Evolutionary conservation across 2,888 invertebrate genomes (phyloP).

Genomic region (Microctonus hyperodae): DNA sequence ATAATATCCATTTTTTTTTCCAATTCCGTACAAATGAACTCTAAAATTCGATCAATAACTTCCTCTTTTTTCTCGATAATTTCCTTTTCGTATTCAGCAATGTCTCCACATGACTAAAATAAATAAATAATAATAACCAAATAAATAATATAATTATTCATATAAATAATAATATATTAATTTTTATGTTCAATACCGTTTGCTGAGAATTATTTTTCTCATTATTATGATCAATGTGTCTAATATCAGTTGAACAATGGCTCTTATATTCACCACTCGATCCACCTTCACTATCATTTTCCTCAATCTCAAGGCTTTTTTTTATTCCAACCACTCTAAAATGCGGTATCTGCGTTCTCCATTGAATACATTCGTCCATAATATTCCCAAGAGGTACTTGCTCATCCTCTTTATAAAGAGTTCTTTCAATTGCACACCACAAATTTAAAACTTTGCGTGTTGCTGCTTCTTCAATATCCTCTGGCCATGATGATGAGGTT

Average conservation of each 20-base stretch:
- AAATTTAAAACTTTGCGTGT: slow-evolving; percentile 51
- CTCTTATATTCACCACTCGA: neutral
- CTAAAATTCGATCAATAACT: slow-evolving; percentile 51
- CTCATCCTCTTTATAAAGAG: slow-evolving; percentile 51
- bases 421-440: slow-evolving; percentile 54
- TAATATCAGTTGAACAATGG: neutral
- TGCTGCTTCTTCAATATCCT: slow-evolving; percentile 51
- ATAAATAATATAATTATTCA: neutral
- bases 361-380: slow-evolving; percentile 56
- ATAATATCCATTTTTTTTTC: slow-evolving; percentile 37
- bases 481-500: slow-evolving; percentile 51
- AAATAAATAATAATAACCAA: neutral
- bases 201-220: neutral
- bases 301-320: slow-evolving; percentile 20
- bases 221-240: neutral
- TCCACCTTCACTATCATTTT: slow-evolving; percentile 28
- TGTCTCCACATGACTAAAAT: neutral
- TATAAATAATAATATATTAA: neutral
- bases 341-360: slow-evolving; percentile 56
- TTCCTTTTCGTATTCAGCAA: neutral
- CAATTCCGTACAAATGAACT: slow-evolving; percentile 50
- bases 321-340: slow-evolving; percentile 49
- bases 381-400: slow-evolving; percentile 40
- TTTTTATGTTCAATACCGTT: neutral
- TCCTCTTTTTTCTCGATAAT: slow-evolving; percentile 37